phyloP scores from a whole-genome alignment of 2,113 vertebrate species.

The Microcebus ravelobensis region DNA sequence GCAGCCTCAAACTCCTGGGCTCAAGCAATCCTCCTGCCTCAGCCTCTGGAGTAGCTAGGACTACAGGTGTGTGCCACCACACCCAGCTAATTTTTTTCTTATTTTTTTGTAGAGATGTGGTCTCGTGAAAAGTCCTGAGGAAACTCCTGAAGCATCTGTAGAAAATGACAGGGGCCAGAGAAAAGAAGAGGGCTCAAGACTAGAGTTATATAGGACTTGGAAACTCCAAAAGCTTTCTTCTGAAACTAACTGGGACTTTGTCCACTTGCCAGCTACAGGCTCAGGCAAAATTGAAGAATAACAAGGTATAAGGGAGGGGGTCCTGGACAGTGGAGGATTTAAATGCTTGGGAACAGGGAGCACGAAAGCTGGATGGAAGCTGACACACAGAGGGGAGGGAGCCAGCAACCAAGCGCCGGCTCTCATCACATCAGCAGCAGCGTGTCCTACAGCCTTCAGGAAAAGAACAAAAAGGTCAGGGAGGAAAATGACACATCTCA shows the following conservation, averaged over 20 bases:
- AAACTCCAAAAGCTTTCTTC: slow-evolving; percentile 8
- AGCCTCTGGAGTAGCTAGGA: too few species aligned
- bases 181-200: not conserved
- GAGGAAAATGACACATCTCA: slow-evolving; percentile 54
- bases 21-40: too few species aligned
- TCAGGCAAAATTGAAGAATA: not conserved
- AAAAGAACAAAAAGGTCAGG: slow-evolving; percentile 30
- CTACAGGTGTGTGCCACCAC: too few species aligned
- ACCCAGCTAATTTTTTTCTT: too few species aligned
- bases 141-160: not conserved
- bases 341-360: not conserved
- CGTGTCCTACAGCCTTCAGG: not conserved
- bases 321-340: not conserved
- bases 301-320: not conserved
- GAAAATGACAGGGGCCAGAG: not conserved
- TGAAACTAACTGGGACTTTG: not conserved
- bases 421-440: not conserved
- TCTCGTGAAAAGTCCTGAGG: not conserved
- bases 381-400: not conserved
- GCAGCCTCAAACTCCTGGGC: too few species aligned
- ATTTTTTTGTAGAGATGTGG: too few species aligned
- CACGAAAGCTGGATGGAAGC: not conserved
- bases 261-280: not conserved
- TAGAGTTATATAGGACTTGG: not conserved
- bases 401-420: not conserved